Conservation (phyloP, 1,140 invertebrate genomes). For the Metopolophium dirhodum region DNA sequence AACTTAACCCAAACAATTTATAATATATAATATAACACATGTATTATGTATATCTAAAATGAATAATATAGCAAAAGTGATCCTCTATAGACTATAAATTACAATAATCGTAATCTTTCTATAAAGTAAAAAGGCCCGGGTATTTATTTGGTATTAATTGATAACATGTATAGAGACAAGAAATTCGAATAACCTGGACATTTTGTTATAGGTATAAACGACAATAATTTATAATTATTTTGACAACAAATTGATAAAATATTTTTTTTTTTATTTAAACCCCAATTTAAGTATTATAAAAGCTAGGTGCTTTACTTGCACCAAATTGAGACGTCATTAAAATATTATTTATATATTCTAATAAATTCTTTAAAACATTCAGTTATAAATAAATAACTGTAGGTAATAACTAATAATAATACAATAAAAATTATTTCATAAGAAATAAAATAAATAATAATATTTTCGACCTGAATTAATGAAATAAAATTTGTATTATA, state of each 20-base stretch:
- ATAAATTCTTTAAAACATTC: not conserved
- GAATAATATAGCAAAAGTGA: not conserved
- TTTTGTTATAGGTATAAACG: not conserved
- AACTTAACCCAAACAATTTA: not conserved
- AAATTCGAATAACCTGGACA: not conserved
- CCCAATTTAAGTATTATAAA: too few relatives aligned
- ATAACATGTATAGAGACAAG: not conserved
- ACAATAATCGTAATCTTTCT: not conserved
- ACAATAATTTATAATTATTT: not conserved
- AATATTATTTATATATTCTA: not conserved
- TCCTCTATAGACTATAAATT: not conserved
- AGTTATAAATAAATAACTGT: not conserved
- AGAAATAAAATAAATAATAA: not conserved
- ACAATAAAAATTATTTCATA: not conserved
- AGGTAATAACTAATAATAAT: not conserved
- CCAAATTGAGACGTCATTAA: too few relatives aligned
- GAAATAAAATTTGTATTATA: not conserved
- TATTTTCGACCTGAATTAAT: slow-evolving; percentile 10
- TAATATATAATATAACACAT: not conserved
- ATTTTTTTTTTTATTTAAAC: too few relatives aligned
- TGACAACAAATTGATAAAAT: too few relatives aligned
- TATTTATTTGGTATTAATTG: not conserved
- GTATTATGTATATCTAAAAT: not conserved
- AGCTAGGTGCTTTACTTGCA: too few relatives aligned
- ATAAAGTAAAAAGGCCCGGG: not conserved